These are phyloP conservation scores for Aricia artaxerxes DNA, from an alignment of 2,888 invertebrate species.

Conservation along the genomic window DNA sequence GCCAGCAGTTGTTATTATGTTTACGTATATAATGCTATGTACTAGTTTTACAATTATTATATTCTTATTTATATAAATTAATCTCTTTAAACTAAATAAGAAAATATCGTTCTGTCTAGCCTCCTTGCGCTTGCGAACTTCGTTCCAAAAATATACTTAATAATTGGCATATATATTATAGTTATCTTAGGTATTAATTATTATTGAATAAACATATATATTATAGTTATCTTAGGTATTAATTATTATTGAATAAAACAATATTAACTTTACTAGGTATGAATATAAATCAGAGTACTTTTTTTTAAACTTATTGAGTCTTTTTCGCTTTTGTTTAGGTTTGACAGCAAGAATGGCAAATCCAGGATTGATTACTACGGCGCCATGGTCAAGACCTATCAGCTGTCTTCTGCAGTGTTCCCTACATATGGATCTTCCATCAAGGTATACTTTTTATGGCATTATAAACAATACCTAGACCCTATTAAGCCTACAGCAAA, in stretches of 20 bases:
- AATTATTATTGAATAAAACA: no score
- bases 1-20: not conserved
- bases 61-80: no score
- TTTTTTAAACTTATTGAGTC: no score
- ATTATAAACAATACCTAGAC: not conserved
- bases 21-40: not conserved
- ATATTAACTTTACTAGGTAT: no score
- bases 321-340: conserved; percentile 68
- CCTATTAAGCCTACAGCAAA: not conserved
- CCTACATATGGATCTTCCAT: conserved; percentile 86
- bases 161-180: no score
- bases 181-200: no score
- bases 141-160: no score
- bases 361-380: conserved; percentile 98
- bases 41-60: not conserved
- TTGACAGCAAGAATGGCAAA: conserved; percentile 85
- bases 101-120: no score
- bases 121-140: no score
- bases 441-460: conserved; percentile 73
- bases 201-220: no score
- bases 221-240: no score
- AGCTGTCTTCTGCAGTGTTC: conserved; percentile 79
- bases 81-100: not conserved
- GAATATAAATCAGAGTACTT: no score
- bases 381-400: conserved; percentile 96